Base-by-base conservation (phyloP, 2,888 invertebrate genomes). In the Sepioteuthis lessoniana region DNA sequence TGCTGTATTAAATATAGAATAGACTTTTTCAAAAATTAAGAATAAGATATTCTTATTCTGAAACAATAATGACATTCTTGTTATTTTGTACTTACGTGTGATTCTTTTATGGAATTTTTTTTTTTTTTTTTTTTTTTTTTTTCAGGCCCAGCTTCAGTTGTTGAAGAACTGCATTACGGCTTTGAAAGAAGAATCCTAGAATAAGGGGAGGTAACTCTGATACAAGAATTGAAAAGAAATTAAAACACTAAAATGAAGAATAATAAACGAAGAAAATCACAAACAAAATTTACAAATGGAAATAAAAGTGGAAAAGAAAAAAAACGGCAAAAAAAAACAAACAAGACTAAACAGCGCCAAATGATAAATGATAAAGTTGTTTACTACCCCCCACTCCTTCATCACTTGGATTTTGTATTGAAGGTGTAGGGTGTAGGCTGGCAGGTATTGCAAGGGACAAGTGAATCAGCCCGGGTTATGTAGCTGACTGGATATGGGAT, bases 101-200 rank as follows among this genome's bases (percentile, higher is more conserved):
- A 25, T 55, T 5, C n/a, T 76, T 76, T 16, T 3, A 1, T 76
- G 19, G 4, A 76, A 76, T 76, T 25, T 35, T 76, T 35, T 16
- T n/a, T n/a, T 28, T 5, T 2, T 55, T 55, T 93, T 38, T 38
- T 94, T 42, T 94, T 91, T 94, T 94, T 93, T 94, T 94, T 96
- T 97, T 55, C 96, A 98, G 98, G 97, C 97, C 94, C 97, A 98
- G 96, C 97, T 97, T 90, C 97, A 97, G 96, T 97, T 98, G 95
- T 96, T 97, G 95, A 97, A 97, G 96, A 97, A 97, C 95, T 97
- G 97, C 96, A 97, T 98, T 95, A 96, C 97, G 94, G 97, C 97
- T 35, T 95, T 98, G 95, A 97, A 97, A 94, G 97, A 97, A 94
- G 97, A 97, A 76, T 96, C 95, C 35, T 95, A 93, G 91, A 93